Evolutionary conservation across 2,888 invertebrate species (phyloP), one percentile per base, ranked within the genome.

Genomic region (Pristionchus mayeri): DNA sequence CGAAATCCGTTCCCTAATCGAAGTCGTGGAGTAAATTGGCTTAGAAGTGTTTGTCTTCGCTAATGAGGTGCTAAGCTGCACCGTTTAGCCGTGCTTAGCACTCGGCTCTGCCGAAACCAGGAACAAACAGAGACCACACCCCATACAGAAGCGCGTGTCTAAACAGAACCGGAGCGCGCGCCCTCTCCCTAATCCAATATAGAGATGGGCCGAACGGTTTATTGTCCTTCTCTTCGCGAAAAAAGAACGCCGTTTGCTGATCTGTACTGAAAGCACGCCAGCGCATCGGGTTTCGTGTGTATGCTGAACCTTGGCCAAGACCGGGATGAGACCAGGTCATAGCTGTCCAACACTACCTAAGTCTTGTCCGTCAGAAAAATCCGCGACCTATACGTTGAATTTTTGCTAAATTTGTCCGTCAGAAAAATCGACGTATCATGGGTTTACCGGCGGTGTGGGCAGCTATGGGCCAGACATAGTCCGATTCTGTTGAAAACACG

Each of bases 281-380:
- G 27, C 18, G 78, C 60, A 11, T 63, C 60, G 24, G 54, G 48
- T 78, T 85, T 27, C 79, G 81, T 80, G 71, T 30, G 27, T 63
- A 67, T 67, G 82, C 40, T 18, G 86, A 75, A 16, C 71, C 54
- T 21, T 16, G 76, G 75, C n/a, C n/a, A 67, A 76, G 80, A 80
- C 21, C 24, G 37, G 40, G 24, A 2, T 21, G 78, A 78, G 52
- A 30, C 9, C 21, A 24, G 57, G 21, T 6, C 11, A 57, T n/a
- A n/a, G n/a, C n/a, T n/a, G n/a, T n/a, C n/a, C n/a, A n/a, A n/a
- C n/a, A n/a, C n/a, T n/a, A n/a, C n/a, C n/a, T n/a, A n/a, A n/a
- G n/a, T n/a, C n/a, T n/a, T n/a, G n/a, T n/a, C n/a, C n/a, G n/a
- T n/a, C n/a, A n/a, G n/a, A n/a, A n/a, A n/a, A n/a, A n/a, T n/a